These are phyloP conservation scores for Solea senegalensis DNA, from an alignment of 2,113 vertebrate species.

Conservation along the genomic window DNA sequence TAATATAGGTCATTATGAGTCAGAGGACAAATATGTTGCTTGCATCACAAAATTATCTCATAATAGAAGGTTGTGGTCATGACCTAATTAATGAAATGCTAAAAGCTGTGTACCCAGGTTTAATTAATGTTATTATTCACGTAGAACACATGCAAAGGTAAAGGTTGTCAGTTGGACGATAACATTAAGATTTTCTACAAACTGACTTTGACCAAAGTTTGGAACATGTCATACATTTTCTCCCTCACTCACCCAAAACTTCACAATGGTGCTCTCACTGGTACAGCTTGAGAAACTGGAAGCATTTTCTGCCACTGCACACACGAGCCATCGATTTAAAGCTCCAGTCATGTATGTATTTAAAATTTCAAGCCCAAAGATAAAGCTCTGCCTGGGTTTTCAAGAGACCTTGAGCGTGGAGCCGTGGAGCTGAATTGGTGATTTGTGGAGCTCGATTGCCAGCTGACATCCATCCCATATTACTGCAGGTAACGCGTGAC, in stretches of 20 bases:
- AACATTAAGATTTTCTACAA: too few species aligned
- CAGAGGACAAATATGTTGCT: too few species aligned
- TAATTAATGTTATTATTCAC: too few species aligned
- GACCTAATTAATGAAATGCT: too few species aligned
- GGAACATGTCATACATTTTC: background rate
- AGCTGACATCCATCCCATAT: conserved; percentile 31
- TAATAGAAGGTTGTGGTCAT: too few species aligned
- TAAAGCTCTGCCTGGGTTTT: background rate
- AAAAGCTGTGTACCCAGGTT: too few species aligned
- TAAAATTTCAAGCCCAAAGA: background rate
- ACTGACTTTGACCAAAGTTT: too few species aligned
- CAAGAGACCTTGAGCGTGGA: conserved; percentile 17
- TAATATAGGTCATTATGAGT: too few species aligned
- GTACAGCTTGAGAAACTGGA: background rate
- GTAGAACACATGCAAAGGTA: too few species aligned
- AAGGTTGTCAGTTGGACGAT: too few species aligned
- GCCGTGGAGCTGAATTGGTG: conserved; percentile 26
- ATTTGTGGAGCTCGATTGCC: conserved; percentile 27
- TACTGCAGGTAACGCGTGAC: conserved; percentile 52
- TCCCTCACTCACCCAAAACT: background rate
- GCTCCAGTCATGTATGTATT: conserved; percentile 2
- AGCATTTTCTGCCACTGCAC: background rate
- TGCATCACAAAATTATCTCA: too few species aligned
- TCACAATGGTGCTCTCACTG: background rate
- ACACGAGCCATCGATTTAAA: background rate